Evolutionary conservation across 1,140 invertebrate genomes (phyloP).

Genomic region (Ceratina calcarata): DNA sequence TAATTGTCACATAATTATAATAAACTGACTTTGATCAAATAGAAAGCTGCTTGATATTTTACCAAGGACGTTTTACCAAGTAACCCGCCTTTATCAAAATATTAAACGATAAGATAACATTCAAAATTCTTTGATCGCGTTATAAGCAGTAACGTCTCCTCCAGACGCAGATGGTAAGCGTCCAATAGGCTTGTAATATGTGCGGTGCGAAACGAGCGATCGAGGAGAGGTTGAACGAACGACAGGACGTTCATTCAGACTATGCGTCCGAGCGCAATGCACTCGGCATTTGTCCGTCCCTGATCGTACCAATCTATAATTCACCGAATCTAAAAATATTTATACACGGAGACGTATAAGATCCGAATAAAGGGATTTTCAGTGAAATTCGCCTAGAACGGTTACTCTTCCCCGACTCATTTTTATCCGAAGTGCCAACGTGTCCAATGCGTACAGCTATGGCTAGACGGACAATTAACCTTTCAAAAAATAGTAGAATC

Average conservation of each 20-base stretch:
- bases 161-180: background rate
- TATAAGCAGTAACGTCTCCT: too few species aligned
- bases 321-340: slow-evolving; percentile 36
- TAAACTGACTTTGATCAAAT: background rate
- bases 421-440: too few species aligned
- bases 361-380: too few species aligned
- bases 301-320: slow-evolving; percentile 22
- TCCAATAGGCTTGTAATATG: background rate
- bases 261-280: slow-evolving; percentile 14
- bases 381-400: too few species aligned
- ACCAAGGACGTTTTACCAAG: background rate
- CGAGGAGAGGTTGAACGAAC: slow-evolving; percentile 12
- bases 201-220: background rate
- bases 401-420: too few species aligned
- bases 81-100: background rate
- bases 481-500: slow-evolving; percentile 39
- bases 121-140: background rate
- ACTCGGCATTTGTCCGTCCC: slow-evolving; percentile 42
- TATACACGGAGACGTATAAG: slow-evolving; percentile 27
- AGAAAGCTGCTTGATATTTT: background rate
- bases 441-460: background rate
- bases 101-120: slow-evolving; percentile 18
- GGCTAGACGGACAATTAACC: slow-evolving; percentile 3
- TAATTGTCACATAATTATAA: too few species aligned
- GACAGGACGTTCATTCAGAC: slow-evolving; percentile 20